Conservation (phyloP, 2,888 invertebrate species). For the Digitonthophagus gazella region DNA sequence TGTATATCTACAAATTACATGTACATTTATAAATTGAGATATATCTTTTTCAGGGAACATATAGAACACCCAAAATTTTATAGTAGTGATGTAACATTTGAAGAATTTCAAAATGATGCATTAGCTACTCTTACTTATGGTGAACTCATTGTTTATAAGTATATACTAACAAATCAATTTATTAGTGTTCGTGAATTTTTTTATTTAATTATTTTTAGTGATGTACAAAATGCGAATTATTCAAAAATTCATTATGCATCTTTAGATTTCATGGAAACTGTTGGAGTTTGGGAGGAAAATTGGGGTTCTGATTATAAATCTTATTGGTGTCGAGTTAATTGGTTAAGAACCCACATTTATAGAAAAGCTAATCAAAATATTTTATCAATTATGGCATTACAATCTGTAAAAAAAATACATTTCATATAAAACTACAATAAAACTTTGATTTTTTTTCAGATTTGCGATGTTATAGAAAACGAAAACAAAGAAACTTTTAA, state of each 20-base stretch:
- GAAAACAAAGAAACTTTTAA: conserved; percentile 31
- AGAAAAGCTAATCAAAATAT: conserved; percentile 55
- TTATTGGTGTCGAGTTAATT: conserved; percentile 55
- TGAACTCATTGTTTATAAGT: conserved; percentile 52
- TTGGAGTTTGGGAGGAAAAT: conserved; percentile 50
- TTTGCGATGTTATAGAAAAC: conserved; percentile 38
- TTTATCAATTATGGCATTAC: conserved; percentile 54
- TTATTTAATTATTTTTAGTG: background rate
- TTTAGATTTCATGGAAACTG: conserved; percentile 52
- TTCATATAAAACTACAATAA: conserved; percentile 4
- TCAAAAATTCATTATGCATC: conserved; percentile 49
- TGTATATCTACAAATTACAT: no score
- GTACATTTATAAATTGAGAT: no score
- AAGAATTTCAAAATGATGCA: conserved; percentile 52
- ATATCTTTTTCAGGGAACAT: conserved; percentile 55
- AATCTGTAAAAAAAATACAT: conserved; percentile 47
- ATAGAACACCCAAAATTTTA: conserved; percentile 54
- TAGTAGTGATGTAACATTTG: conserved; percentile 46
- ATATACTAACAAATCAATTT: conserved; percentile 17
- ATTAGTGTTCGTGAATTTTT: conserved; percentile 4
- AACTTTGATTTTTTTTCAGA: no score
- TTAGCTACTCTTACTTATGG: conserved; percentile 55
- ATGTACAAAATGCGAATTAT: background rate
- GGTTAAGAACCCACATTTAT: conserved; percentile 58
- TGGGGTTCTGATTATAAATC: conserved; percentile 51